Conservation (phyloP, 2,888 invertebrate genomes). For the Tubulanus polymorphus region DNA sequence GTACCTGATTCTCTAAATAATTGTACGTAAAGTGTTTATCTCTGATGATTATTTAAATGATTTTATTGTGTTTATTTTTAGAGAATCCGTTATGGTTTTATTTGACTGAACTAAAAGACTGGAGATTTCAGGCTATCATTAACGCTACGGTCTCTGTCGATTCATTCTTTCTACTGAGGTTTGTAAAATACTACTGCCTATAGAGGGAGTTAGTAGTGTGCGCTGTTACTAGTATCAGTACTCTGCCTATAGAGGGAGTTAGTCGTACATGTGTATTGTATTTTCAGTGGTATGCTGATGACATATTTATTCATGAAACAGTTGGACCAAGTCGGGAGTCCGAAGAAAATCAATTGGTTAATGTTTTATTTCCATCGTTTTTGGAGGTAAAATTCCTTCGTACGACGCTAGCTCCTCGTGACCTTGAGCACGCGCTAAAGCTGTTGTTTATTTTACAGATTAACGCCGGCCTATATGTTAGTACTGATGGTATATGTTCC, state of each 20-base stretch:
- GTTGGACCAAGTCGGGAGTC: conserved; percentile 18
- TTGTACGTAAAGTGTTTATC: too few species aligned
- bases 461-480: conserved; percentile 34
- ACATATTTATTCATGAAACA: conserved; percentile 24
- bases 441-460: conserved; percentile 17
- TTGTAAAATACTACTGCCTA: too few species aligned
- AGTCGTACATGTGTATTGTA: too few species aligned
- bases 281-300: conserved; percentile 27
- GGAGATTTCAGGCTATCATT: conserved; percentile 34
- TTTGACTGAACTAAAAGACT: conserved; percentile 13
- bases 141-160: conserved; percentile 47
- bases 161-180: conserved; percentile 47
- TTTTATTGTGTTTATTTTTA: conserved; percentile 4
- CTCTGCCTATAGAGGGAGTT: too few species aligned
- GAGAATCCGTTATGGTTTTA: conserved; percentile 16
- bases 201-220: too few species aligned
- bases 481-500: conserved; percentile 32
- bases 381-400: conserved; percentile 21
- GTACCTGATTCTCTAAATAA: too few species aligned
- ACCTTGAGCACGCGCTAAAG: too few species aligned
- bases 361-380: conserved; percentile 31
- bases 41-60: not conserved
- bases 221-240: too few species aligned
- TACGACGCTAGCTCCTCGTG: too few species aligned
- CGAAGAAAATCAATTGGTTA: conserved; percentile 22